phyloP scores from a whole-genome alignment of 35 echinoderm and acorn worm species.

The Strongylocentrotus purpuratus region DNA sequence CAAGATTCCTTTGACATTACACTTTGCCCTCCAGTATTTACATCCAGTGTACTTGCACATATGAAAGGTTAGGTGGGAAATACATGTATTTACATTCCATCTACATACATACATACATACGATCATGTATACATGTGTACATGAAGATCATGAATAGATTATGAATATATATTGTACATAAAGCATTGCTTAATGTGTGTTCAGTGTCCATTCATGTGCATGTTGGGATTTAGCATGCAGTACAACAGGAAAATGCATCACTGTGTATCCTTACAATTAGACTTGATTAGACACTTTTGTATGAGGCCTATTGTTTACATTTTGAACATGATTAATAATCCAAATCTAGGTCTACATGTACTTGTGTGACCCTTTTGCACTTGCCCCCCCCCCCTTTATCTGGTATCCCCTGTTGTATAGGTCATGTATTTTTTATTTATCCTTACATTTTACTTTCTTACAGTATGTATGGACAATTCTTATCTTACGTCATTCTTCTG shows the following conservation, averaged over 20 bases:
- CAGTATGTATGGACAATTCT: too few species aligned
- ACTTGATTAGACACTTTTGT: background rate
- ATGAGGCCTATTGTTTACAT: background rate
- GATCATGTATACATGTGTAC: background rate
- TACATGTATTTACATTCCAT: too few species aligned
- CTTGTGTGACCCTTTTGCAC: background rate
- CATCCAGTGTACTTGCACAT: too few species aligned
- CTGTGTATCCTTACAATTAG: background rate
- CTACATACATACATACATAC: background rate
- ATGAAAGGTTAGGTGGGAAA: too few species aligned
- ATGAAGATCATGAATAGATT: background rate
- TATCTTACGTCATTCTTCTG: too few species aligned
- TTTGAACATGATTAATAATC: background rate
- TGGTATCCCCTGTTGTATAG: too few species aligned
- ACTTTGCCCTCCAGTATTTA: too few species aligned
- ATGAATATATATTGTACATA: background rate
- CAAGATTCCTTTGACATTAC: too few species aligned
- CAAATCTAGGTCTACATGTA: background rate
- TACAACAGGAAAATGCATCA: background rate
- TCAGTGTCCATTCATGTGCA: background rate
- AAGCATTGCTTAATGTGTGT: background rate
- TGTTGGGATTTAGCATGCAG: background rate
- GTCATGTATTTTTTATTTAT: too few species aligned
- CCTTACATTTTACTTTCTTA: too few species aligned
- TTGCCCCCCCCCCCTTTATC: background rate